phyloP scores from a whole-genome alignment of 1,140 invertebrate genomes.

The Hyles vespertilio region DNA sequence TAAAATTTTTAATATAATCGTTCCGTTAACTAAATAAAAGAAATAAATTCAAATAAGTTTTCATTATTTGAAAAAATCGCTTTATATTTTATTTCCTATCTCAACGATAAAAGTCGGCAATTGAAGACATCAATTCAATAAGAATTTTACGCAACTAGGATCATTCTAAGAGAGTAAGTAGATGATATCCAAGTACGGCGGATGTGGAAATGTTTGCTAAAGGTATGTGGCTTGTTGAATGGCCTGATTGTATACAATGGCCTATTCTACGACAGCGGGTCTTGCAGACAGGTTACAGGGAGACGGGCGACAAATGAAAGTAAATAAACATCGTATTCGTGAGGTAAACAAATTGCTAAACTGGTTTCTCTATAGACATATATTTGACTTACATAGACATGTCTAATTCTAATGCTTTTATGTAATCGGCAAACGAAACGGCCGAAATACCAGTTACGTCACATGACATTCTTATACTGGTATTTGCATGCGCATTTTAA shows the following conservation, averaged over 20 bases:
- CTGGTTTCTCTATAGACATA: slow-evolving; percentile 32
- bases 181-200: no score
- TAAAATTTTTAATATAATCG: background rate
- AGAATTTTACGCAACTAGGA: no score
- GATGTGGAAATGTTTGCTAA: no score
- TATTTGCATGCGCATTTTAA: no score
- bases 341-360: slow-evolving; percentile 57
- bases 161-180: no score
- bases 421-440: background rate
- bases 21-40: background rate
- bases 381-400: background rate
- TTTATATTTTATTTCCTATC: no score
- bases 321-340: slow-evolving; percentile 61
- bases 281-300: slow-evolving; percentile 28
- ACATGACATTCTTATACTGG: no score
- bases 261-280: slow-evolving; percentile 7
- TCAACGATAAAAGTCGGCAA: no score
- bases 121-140: no score
- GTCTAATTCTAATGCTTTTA: slow-evolving; percentile 3
- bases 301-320: slow-evolving; percentile 47
- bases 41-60: no score
- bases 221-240: background rate
- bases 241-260: slow-evolving; percentile 6
- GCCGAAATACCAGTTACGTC: no score
- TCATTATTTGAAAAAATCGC: no score